phyloP scores from a whole-genome alignment of 1,140 invertebrate genomes.

The Kradibia gibbosae region DNA sequence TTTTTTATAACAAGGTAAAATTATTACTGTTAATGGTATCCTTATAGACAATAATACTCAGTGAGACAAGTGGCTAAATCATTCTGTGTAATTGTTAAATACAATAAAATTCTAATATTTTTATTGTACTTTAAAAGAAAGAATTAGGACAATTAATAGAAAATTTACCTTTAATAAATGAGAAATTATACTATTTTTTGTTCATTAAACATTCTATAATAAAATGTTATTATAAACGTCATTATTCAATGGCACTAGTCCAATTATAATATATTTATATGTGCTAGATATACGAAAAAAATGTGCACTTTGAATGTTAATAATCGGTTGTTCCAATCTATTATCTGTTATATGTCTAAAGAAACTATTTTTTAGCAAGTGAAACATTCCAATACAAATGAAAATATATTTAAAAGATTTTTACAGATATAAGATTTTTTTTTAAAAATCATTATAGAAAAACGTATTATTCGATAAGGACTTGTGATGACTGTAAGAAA shows the following conservation, averaged over 20 bases:
- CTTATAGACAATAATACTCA: constrained; percentile 44
- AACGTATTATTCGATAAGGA: constrained; percentile 22
- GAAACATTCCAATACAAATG: constrained; percentile 33
- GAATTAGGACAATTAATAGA: constrained; percentile 29
- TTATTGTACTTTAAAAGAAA: constrained; percentile 26
- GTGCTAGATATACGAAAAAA: constrained; percentile 37
- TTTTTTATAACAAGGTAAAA: not conserved
- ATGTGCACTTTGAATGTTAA: constrained; percentile 46
- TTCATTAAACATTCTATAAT: constrained; percentile 29
- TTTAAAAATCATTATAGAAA: not conserved
- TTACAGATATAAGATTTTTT: not conserved
- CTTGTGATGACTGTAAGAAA: constrained; percentile 46
- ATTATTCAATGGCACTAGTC: constrained; percentile 43
- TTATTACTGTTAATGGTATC: constrained; percentile 43
- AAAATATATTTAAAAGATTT: constrained; percentile 20
- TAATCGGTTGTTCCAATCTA: constrained; percentile 30
- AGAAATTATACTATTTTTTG: constrained; percentile 32
- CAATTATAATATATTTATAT: constrained; percentile 37
- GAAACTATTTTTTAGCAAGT: constrained; percentile 45
- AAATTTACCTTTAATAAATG: constrained; percentile 14
- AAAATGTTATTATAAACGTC: constrained; percentile 31
- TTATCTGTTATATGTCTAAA: constrained; percentile 38
- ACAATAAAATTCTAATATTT: constrained; percentile 36
- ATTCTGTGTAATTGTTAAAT: constrained; percentile 39
- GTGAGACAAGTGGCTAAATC: not conserved